Evolutionary conservation across 2,888 invertebrate genomes (phyloP), one percentile per base, ranked within the genome.

Genomic region (Eudemis profundana): DNA sequence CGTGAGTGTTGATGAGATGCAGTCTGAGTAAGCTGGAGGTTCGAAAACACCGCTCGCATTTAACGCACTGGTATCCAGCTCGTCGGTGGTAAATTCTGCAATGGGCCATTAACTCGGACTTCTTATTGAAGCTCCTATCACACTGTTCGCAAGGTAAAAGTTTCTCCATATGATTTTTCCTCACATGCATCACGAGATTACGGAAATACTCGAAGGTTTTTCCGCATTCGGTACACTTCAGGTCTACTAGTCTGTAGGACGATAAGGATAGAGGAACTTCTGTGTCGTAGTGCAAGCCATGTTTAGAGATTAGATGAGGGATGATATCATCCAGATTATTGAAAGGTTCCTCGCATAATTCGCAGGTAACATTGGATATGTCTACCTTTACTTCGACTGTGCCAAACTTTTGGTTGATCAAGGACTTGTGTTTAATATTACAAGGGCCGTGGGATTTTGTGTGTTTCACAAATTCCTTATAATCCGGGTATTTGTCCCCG

Each of bases 391-490:
- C 54, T 19, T 65, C 67, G 3, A 69, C 51, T 3, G 66, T 53
- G 5, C 60, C 51, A 15, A 59, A 68, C 40, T 68, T 69, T 53
- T 68, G 69, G 19, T 17, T 59, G 5, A 64, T 47, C 3, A 69
- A 50, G 1, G 57, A 38, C 7, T 69, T 54, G 14, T 70, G 61
- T 54, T 67, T 61, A 1, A 72, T 53, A 36, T 50, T 61, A 2
- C 69, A 65, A 3, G 29, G 50, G 8, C 71, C 71, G 60, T 78
- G 78, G 0, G 75, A 72, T 61, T 76, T 78, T 0, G 77, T 73
- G 23, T 79, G 79, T 53, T 70, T 70, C 46, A 70, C 70, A 4
- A 79, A 70, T 40, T 74, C 69, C 3, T 67, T 66, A 42, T 73
- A 71, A n/a, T 71, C 67, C 1, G 68, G 47, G 38, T 66, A 53